Base-by-base conservation (phyloP, 2,888 invertebrate genomes). In the Thecocarcelia acutangulata region DNA sequence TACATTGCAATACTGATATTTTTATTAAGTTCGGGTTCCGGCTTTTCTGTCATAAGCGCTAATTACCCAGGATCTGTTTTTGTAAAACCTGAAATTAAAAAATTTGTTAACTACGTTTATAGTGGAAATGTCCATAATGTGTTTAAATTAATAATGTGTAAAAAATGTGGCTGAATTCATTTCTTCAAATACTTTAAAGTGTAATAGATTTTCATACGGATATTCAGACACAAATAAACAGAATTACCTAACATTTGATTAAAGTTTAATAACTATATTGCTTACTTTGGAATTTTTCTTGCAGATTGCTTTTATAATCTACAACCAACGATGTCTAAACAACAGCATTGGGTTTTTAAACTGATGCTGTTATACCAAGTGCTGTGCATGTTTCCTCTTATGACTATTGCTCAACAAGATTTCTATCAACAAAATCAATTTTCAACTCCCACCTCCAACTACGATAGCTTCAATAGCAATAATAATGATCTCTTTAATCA, bases 371-470 rank as follows among this genome's bases (percentile, higher is more conserved):
- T 70, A 63, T 40, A 64, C 4, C 63, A 74, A 69, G 37, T 78
- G 74, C 50, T 78, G 46, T 58, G 64, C 69, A 58, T 74, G 59
- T 74, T 69, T 24, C 78, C 78, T 9, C 15, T 74, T 48, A 48
- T 68, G 52, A 50, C 46, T 54, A 37, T 37, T 69, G 82, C 82
- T 66, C 82, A 82, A 70, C 82, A 82, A 74, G 82, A 82, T 66
- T 82, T 70, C 44, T 83, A 78, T 58, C 83, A 83, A 59, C 83
- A 81, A 28, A 75, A 73, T 58, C 82, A 80, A 69, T 84, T 75
- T 74, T 76, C 81, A 61, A 72, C 83, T 13, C 83, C 79, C 56
- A 74, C 69, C 52, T 44, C 75, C 11, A 80, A 58, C 15, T 75
- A 76, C 56, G 83, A 84, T 33, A 21, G n/a, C 24, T 74, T 72